These are phyloP conservation scores for Thera britannica DNA, from an alignment of 2,888 invertebrate species.

Conservation along the genomic window DNA sequence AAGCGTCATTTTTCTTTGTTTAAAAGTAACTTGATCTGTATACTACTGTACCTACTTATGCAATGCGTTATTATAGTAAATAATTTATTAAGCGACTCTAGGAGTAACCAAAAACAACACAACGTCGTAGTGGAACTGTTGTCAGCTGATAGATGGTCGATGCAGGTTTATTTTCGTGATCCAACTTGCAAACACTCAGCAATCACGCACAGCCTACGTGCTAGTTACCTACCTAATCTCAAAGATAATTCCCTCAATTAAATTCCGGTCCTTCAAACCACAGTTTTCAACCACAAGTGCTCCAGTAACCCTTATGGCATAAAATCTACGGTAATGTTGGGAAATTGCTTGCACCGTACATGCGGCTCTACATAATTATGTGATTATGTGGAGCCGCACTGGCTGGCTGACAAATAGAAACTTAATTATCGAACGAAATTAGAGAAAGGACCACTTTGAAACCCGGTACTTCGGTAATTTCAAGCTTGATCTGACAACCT, in stretches of 20 bases:
- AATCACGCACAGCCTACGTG: neutral
- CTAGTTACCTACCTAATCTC: neutral
- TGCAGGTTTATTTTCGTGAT: no score
- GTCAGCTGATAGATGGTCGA: no score
- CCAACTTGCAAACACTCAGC: neutral
- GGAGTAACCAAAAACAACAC: no score
- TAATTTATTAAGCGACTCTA: no score
- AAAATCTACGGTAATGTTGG: conserved; percentile 42
- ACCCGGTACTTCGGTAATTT: conserved; percentile 10
- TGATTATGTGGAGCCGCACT: conserved; percentile 19
- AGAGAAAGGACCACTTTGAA: conserved; percentile 32
- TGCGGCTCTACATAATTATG: conserved; percentile 10
- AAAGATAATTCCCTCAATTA: conserved; percentile 19
- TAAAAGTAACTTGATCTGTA: no score
- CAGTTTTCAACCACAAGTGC: conserved; percentile 34
- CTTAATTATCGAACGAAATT: conserved; percentile 45
- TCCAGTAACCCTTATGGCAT: conserved; percentile 38
- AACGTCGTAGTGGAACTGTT: no score
- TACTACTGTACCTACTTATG: no score
- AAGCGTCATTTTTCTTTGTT: no score
- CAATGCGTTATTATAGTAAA: no score
- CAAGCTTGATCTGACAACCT: neutral
- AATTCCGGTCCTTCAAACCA: conserved; percentile 22
- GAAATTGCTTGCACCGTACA: conserved; percentile 38
- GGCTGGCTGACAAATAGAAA: conserved; percentile 44